A percentile compares a stretch with the other conserved stretches of the same genome.
Evolutionary conservation across 2,888 invertebrate species (phyloP).

Genomic region (Stenodema calcarata): DNA sequence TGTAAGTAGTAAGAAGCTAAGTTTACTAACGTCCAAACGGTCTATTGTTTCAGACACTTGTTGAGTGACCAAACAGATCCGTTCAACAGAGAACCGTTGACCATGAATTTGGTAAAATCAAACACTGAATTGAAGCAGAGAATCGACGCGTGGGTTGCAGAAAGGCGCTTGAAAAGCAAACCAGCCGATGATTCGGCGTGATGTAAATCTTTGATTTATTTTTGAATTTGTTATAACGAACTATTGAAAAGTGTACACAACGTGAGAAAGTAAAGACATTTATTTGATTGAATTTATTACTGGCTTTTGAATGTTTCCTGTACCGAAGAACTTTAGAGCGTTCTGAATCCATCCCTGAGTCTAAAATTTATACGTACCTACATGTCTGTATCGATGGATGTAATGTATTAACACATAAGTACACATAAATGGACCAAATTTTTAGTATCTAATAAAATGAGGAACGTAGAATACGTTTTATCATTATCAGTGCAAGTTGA

Average conservation of each 20-base stretch:
- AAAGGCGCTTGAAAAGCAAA: slow-evolving; percentile 60
- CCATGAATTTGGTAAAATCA: slow-evolving; percentile 90
- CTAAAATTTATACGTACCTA: no score
- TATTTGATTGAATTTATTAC: neutral
- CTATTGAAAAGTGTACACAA: neutral
- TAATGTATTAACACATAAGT: no score
- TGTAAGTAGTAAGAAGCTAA: no score
- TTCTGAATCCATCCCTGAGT: no score
- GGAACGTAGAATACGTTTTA: no score
- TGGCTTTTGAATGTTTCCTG: no score
- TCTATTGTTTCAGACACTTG: slow-evolving; percentile 73
- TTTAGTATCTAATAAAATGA: no score
- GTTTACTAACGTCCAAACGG: no score
- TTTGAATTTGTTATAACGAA: neutral
- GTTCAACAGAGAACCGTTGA: slow-evolving; percentile 90
- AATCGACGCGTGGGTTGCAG: slow-evolving; percentile 81
- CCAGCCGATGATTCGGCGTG: neutral
- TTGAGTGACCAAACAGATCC: slow-evolving; percentile 94
- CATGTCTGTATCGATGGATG: no score
- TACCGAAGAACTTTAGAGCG: no score
- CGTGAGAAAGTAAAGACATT: neutral
- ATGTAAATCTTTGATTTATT: neutral
- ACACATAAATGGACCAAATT: no score
- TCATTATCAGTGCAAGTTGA: no score
- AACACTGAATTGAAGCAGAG: slow-evolving; percentile 77